Evolutionary conservation across 2,797 vertebrate species (phyloP), one percentile per base, ranked within the genome.

Genomic region (Smutsia gigantea): DNA sequence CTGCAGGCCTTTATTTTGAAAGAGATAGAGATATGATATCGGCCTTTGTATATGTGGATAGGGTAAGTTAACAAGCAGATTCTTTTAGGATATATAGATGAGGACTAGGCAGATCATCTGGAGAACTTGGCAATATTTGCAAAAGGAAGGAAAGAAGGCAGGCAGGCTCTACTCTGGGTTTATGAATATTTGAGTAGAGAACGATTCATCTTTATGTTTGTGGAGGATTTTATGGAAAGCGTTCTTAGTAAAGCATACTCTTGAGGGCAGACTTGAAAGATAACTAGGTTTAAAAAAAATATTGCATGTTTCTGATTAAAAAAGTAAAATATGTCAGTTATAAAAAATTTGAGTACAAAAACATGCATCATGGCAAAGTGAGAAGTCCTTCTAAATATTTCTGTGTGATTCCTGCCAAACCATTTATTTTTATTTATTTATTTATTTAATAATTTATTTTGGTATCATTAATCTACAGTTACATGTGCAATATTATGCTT

Each of bases 1-100:
- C 5, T 51, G 15, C 29, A 86, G 55, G 29, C 12, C 23, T 23
- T 72, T 90, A 96, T 77, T 93, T 90, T 93, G 53, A 94, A 95
- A 74, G 34, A 69, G 31, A 55, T 19, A 39, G 29, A 55, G 14
- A 25, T 63, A 29, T 61, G 79, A 82, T 78, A 82, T 21, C 82
- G 86, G n/a, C 37, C 42, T 92, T 92, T 94, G 29, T 95, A 7
- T 83, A 23, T 83, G 17, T 91, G 21, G 37, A 69, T 90, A 57
- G 68, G 46, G 34, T 39, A 66, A 88, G 21, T 86, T 61, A 95
- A 81, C 21, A 86, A 37, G 13, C 17, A 71, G 42, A 19, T 68
- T 78, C 15, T 29, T 90, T 82, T 87, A 57, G 69, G 66, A 59
- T 86, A n/a, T 51, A 75, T 93, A 71, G 63, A 61, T 72, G 55